Evolutionary conservation across 2,113 vertebrate species (phyloP), one percentile per base, ranked within the genome.

Genomic region (Gorsachius goisagi): DNA sequence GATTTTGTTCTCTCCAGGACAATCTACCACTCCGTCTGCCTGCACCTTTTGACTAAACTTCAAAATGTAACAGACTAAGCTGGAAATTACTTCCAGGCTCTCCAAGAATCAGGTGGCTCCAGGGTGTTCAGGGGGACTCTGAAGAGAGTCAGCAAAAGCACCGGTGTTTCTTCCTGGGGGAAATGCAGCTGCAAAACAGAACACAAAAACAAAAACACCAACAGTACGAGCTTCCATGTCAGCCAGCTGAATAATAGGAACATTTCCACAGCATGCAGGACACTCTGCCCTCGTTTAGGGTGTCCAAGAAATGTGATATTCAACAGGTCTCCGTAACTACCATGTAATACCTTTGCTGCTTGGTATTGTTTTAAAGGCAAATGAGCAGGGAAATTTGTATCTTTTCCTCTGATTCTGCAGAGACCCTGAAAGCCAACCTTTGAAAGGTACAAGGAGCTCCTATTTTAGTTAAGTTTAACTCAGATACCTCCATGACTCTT

Each of bases 21-120:
- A 62, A 77, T 4, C 4, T 63, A 67, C 33, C 1, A 0, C n/a
- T 88, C 45, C 37, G 83, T 89, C 59, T 89, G 87, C 12, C 83
- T 89, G 33, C 3, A 4, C 32, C 5, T 5, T 81, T 75, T 72
- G 64, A 92, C 66, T 87, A 9, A 62, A 87, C 39, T 92, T 91
- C 64, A 89, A 78, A 96, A 90, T 44, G 41, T 92, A 94, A 53
- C 50, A 84, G 15, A 27, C 52, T 44, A 60, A 10, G 60, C 73
- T 93, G 83, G 83, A 94, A 95, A 96, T 97, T 4, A 89, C 45
- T 97, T 96, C 90, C 95, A 92, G 96, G 84, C 86, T 85, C 73
- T 79, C 37, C 74, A 85, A 90, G 58, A 93, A 64, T 89, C 86
- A 93, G 77, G 82, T 92, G 92, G 56, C 41, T 77, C 35, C 28